A percentile compares a stretch with the other conserved stretches of the same genome.
Conservation (phyloP, 2,888 invertebrate species). For the Tipula confusa region DNA sequence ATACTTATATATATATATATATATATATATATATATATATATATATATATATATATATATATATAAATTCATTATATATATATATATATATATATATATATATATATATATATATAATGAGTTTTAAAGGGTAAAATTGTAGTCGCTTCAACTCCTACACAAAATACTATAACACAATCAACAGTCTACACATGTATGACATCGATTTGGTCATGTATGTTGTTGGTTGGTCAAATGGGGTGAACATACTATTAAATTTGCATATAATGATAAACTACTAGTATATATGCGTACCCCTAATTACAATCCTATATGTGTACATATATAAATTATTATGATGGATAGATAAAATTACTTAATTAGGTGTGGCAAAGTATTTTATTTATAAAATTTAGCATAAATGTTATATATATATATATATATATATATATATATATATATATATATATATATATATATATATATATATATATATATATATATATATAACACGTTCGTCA, state of each 20-base stretch:
- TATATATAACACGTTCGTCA: not conserved
- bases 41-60: too few species aligned
- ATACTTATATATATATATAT: too few species aligned
- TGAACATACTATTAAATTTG: not conserved
- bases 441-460: not conserved
- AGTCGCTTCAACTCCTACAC: not conserved
- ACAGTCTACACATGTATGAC: not conserved
- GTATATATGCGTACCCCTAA: not conserved
- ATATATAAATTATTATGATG: not conserved
- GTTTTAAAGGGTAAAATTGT: not conserved
- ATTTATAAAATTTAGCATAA: constrained; percentile 15
- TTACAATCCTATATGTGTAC: not conserved
- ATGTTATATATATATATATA: not conserved
- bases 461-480: not conserved
- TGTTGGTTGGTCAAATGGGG: not conserved
- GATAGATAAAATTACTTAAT: constrained; percentile 28
- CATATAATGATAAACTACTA: not conserved
- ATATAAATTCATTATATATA: too few species aligned
- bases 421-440: not conserved
- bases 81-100: too few species aligned
- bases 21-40: too few species aligned
- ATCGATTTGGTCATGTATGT: not conserved
- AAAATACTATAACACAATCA: not conserved
- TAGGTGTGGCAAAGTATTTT: constrained; percentile 26
- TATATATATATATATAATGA: too few species aligned